Conservation (phyloP, 2,888 invertebrate genomes). For the Netelia fuscicornis region DNA sequence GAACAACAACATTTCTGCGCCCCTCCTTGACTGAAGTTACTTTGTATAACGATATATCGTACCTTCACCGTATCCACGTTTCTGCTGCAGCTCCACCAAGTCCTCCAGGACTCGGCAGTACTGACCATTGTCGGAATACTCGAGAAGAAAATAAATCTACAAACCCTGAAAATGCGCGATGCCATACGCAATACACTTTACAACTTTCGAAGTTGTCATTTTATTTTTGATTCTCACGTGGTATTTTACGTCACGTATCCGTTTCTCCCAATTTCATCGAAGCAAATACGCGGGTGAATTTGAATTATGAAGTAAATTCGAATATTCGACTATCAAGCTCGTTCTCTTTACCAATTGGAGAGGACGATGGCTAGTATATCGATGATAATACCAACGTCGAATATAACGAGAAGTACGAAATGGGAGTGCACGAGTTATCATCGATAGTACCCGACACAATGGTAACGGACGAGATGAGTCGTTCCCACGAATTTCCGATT, state of each 20-base stretch:
- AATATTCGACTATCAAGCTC: neutral
- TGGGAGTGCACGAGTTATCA: constrained; percentile 66
- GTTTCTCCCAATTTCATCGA: neutral
- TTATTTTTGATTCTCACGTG: neutral
- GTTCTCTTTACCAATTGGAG: neutral
- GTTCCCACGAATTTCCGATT: constrained; percentile 46
- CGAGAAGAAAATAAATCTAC: neutral
- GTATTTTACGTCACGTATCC: neutral
- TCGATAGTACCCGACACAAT: constrained; percentile 68
- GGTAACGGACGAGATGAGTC: constrained; percentile 54
- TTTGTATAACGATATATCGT: constrained; percentile 68
- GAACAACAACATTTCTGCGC: constrained; percentile 41
- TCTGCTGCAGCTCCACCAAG: constrained; percentile 41
- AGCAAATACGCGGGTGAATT: neutral
- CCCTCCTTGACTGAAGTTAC: constrained; percentile 60
- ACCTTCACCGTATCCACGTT: constrained; percentile 16
- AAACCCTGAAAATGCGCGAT: neutral
- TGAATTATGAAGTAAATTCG: neutral
- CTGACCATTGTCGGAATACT: constrained; percentile 23
- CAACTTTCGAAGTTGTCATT: neutral
- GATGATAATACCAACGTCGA: constrained; percentile 76
- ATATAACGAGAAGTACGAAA: constrained; percentile 73
- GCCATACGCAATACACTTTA: neutral
- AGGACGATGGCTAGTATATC: constrained; percentile 18
- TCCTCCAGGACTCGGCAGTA: constrained; percentile 33